These are phyloP conservation scores for Caretta caretta DNA, from an alignment of 2,113 vertebrate genomes.

Conservation along the genomic window DNA sequence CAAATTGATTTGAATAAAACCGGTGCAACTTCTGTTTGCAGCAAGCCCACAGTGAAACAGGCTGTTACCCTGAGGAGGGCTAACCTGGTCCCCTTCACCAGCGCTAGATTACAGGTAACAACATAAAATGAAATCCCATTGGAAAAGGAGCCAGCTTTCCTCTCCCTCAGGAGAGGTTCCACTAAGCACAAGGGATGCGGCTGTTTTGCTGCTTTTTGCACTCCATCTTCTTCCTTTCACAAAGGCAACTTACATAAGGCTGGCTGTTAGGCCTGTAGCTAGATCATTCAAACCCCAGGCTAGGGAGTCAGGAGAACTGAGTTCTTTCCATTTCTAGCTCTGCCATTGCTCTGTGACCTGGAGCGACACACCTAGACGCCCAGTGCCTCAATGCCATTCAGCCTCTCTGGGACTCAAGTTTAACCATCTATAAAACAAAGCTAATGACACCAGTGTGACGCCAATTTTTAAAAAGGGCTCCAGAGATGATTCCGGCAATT, in stretches of 20 bases:
- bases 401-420: not conserved
- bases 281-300: rapidly evolving
- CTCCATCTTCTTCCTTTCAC: not conserved
- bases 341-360: not conserved
- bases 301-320: rapidly evolving
- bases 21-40: not conserved
- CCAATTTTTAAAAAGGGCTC: no score
- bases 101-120: not conserved
- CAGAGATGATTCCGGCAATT: no score
- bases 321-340: not conserved
- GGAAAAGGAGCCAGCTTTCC: not conserved
- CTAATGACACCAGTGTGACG: no score
- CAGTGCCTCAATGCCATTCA: not conserved
- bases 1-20: not conserved
- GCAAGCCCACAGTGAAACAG: not conserved
- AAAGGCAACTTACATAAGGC: rapidly evolving
- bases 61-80: not conserved
- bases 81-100: constrained; percentile 21
- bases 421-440: not conserved
- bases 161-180: rapidly evolving
- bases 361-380: not conserved
- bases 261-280: rapidly evolving
- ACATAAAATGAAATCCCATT: not conserved
- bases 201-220: rapidly evolving
- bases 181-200: not conserved